Base-by-base conservation (phyloP, 1,140 invertebrate species). In the Eupeodes corollae region DNA sequence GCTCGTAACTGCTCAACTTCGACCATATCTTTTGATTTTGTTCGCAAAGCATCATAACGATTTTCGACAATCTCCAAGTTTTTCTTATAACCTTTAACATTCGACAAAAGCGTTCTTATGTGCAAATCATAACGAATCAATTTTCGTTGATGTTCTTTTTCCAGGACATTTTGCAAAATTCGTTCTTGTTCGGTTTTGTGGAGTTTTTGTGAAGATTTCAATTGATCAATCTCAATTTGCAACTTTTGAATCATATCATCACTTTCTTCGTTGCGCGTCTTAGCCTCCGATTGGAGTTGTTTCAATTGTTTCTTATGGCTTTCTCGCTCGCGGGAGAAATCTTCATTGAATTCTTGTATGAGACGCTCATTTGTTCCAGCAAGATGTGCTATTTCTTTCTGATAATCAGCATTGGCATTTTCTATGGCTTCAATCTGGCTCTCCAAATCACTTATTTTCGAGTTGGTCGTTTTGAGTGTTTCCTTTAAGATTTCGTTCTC, bases 401-500 rank as follows among this genome's bases (percentile, higher is more conserved):
- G 21, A 26, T 26, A 26, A 26, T 26, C 21, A 26, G 8, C 21
- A 26, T 26, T 26, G 21, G 21, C 21, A 26, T 8, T 26, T 26
- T 26, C 21, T 8, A 26, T 26, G 21, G 21, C 21, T 26, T 26
- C 3, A 26, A 26, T 26, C 8, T 8, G 21, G 8, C 21, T 26
- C 8, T 26, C 21, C 21, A 26, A 26, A 5, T 26, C 21, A 26
- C 8, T 26, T 26, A 26, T 50, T 50, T 44, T 34, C 21, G 10
- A 32, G 13, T 11, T 44, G 31, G 11, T 43, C 34, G 21, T 39
- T 13, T 42, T 44, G n/a, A 33, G 38, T 50, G 8, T 38, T 10
- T 6, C n/a, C 12, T 19, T 47, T 21, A 21, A 44, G 6, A n/a
- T 46, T 21, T 55, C 42, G 8, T 55, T 56, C 33, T 63, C 58